Conservation (phyloP, 2,888 invertebrate genomes). For the Coelinius sp. region DNA sequence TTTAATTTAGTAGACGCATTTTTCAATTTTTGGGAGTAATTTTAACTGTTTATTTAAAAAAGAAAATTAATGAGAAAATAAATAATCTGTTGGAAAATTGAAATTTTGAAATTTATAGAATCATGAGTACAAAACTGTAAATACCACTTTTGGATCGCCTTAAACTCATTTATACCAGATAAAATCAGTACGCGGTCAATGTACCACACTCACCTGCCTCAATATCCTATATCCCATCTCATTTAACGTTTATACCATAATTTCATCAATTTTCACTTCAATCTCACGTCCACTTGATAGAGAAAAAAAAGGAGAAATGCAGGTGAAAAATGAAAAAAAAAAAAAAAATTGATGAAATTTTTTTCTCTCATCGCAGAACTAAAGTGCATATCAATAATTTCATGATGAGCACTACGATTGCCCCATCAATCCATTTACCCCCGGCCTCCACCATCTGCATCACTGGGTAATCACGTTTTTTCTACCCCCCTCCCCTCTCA, state of each 20-base stretch:
- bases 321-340: neutral
- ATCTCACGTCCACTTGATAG: conserved; percentile 8
- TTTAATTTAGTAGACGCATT: too few relatives aligned
- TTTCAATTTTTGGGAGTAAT: too few relatives aligned
- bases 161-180: neutral
- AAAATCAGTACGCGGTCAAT: conserved; percentile 23
- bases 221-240: conserved; percentile 20
- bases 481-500: neutral
- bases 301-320: neutral
- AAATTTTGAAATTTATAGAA: too few relatives aligned
- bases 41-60: too few relatives aligned
- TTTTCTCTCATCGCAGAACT: conserved; percentile 38
- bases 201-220: conserved; percentile 27
- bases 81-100: too few relatives aligned
- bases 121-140: too few relatives aligned
- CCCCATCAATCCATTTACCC: conserved; percentile 61
- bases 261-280: conserved; percentile 17
- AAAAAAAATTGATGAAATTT: conserved; percentile 34
- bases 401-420: conserved; percentile 56
- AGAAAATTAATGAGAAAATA: too few relatives aligned
- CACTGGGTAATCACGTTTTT: conserved; percentile 31
- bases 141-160: too few relatives aligned
- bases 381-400: conserved; percentile 63
- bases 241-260: conserved; percentile 2
- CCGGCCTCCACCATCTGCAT: conserved; percentile 46